Base-by-base conservation (phyloP, 2,113 vertebrate species). In the Rhinichthys klamathensis region DNA sequence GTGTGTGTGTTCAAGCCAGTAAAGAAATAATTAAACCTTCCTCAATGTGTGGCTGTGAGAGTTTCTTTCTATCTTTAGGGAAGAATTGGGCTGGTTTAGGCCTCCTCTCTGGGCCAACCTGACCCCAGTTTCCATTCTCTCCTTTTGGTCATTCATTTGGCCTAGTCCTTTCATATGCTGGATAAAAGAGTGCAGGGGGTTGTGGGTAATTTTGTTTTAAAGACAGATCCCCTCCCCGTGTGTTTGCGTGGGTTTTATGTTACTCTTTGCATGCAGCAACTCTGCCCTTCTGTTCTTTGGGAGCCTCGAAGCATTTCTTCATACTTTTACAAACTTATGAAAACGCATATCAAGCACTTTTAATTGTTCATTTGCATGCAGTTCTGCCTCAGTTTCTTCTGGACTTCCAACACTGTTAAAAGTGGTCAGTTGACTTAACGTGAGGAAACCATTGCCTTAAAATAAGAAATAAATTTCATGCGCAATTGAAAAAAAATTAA, bases 1-100 rank as follows among this genome's bases (percentile, higher is more conserved):
- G 95, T 93, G 89, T 95, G 95, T 95, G 93, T 95, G 95, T 96
- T 95, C 93, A 96, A 95, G 93, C 92, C 94, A 95, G 95, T 96
- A 95, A 95, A 95, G 93, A 94, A 95, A 96, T 94, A 93, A 95
- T 95, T 95, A 95, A 96, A 96, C 92, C 93, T 90, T 93, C 92
- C 92, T 88, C 89, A 86, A 89, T 91, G 90, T 91, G 92, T 92
- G 91, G 89, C 88, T 90, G 92, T 86, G 92, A 91, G 90, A 73
- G 70, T 87, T 83, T 90, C 87, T 92, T 79, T 86, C 61, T 84
- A 58, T 83, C 84, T 87, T 87, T 82, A 81, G 2, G 32, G 72
- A 74, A 80, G 78, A 80, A 65, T 60, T 27, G 32, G 60, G 63
- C 74, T 65, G 18, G 63, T 79, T 92, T 87, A 87, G 94, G 92